These are phyloP conservation scores for Fissipunctia ypsillon DNA, from an alignment of 2,888 invertebrate genomes.

Conservation along the genomic window DNA sequence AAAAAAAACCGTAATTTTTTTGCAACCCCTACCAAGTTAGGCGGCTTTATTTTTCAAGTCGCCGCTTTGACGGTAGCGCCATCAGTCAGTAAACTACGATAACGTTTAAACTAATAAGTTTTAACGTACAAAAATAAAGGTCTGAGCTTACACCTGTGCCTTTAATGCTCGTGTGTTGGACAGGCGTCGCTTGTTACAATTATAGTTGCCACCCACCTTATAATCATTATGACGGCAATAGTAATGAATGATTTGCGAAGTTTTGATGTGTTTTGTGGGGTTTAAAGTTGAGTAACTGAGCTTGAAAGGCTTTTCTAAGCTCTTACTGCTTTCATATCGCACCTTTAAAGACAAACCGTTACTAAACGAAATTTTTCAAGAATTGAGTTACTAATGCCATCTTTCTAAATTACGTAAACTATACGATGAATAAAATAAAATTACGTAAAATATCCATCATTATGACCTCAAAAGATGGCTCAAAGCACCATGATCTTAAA, in stretches of 20 bases:
- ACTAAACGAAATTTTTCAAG: too few relatives aligned
- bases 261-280: conserved; percentile 1
- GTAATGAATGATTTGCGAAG: conserved; percentile 37
- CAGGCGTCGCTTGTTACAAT: conserved; percentile 54
- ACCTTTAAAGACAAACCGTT: too few relatives aligned
- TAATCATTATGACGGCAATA: conserved; percentile 6
- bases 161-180: conserved; percentile 58
- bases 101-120: conserved; percentile 59
- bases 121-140: conserved; percentile 63
- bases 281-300: neutral
- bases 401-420: too few relatives aligned
- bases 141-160: conserved; percentile 61
- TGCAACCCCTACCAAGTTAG: conserved; percentile 71
- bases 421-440: too few relatives aligned
- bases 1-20: conserved; percentile 27
- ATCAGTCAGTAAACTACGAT: conserved; percentile 60
- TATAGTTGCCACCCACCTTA: conserved; percentile 44
- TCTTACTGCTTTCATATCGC: neutral
- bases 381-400: too few relatives aligned
- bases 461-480: too few relatives aligned
- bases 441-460: too few relatives aligned
- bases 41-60: conserved; percentile 78
- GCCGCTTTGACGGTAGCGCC: conserved; percentile 67
- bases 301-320: neutral
- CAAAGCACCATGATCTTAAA: too few relatives aligned